phyloP scores from a whole-genome alignment of 2,797 vertebrate genomes.

The Crax fasciolata region DNA sequence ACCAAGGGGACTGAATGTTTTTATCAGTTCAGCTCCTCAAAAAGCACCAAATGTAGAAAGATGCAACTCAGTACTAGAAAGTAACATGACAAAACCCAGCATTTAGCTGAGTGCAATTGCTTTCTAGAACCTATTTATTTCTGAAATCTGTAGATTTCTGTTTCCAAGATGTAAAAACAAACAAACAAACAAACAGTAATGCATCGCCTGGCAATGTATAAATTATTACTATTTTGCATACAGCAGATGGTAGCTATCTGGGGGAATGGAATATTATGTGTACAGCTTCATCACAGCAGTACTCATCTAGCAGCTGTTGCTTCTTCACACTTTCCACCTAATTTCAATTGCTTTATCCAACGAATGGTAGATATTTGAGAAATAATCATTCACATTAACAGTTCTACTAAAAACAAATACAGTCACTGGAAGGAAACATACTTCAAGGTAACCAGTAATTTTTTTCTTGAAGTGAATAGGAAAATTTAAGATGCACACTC shows the following conservation, averaged over 20 bases:
- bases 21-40: neutral
- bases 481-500: neutral
- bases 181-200: slow-evolving; percentile 72
- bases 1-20: neutral
- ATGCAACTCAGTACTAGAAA: neutral
- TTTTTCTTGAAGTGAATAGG: neutral
- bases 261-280: slow-evolving; percentile 80
- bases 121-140: slow-evolving; percentile 10
- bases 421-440: neutral
- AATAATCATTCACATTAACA: slow-evolving; percentile 55
- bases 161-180: slow-evolving; percentile 83
- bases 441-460: neutral
- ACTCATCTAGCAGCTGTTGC: slow-evolving; percentile 93
- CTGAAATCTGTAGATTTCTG: slow-evolving; percentile 41
- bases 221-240: slow-evolving; percentile 92
- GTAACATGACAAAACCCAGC: neutral
- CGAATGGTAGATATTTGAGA: slow-evolving; percentile 48
- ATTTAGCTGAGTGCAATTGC: neutral
- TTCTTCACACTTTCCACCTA: slow-evolving; percentile 79
- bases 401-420: slow-evolving; percentile 38
- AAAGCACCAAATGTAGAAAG: neutral
- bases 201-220: slow-evolving; percentile 89
- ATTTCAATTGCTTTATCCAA: slow-evolving; percentile 85
- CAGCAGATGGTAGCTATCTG: slow-evolving; percentile 94
- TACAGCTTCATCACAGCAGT: slow-evolving; percentile 80